A percentile compares a stretch with the other conserved stretches of the same genome.
These are phyloP conservation scores for Drosophila lacicola DNA, from an alignment of 2,888 invertebrate genomes.

Conservation along the genomic window DNA sequence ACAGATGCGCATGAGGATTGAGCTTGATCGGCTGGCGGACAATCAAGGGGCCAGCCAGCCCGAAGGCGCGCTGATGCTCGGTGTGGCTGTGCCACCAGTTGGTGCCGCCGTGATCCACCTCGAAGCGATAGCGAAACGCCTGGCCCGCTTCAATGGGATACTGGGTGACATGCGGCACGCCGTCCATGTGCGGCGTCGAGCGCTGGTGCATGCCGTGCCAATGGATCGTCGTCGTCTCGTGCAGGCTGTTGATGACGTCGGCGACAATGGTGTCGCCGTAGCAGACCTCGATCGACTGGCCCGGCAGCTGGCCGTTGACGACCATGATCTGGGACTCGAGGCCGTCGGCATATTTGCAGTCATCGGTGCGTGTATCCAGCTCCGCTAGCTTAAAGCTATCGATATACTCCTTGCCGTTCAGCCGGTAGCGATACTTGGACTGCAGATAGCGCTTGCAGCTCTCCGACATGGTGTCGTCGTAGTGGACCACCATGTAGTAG, in stretches of 20 bases:
- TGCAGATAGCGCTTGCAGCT: conserved; percentile 76
- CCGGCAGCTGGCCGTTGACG: conserved; percentile 79
- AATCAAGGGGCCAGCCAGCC: conserved; percentile 77
- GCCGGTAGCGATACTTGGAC: conserved; percentile 67
- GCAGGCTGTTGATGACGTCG: conserved; percentile 81
- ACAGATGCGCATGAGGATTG: conserved; percentile 73
- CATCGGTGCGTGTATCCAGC: conserved; percentile 47
- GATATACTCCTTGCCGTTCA: conserved; percentile 69
- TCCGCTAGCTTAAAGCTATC: conserved; percentile 57
- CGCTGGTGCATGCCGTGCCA: conserved; percentile 83
- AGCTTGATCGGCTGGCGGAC: conserved; percentile 67
- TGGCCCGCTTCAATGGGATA: conserved; percentile 83
- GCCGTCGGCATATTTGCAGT: conserved; percentile 82
- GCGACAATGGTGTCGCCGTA: conserved; percentile 81
- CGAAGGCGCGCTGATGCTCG: conserved; percentile 79
- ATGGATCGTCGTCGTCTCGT: conserved; percentile 81
- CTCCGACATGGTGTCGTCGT: conserved; percentile 81
- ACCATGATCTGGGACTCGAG: conserved; percentile 74
- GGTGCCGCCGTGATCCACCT: conserved; percentile 78
- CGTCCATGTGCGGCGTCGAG: conserved; percentile 82
- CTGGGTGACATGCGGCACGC: conserved; percentile 82
- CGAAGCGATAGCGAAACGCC: conserved; percentile 81
- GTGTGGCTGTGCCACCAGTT: conserved; percentile 84
- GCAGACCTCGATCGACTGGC: conserved; percentile 79
- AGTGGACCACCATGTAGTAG: conserved; percentile 81